Conservation (phyloP, 2,113 vertebrate genomes). For the Trematocara variabile region DNA sequence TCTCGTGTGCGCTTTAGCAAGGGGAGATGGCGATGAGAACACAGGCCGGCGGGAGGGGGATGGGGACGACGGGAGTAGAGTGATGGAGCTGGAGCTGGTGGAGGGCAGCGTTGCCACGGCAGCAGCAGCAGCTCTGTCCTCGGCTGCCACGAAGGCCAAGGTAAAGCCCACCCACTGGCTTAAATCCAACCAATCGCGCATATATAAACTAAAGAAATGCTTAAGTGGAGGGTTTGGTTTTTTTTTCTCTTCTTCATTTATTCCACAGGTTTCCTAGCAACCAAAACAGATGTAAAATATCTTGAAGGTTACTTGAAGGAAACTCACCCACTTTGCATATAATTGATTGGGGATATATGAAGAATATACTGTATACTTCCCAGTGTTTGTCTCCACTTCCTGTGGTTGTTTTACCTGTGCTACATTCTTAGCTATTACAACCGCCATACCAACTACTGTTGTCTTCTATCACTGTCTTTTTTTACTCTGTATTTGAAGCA, state of each 20-base stretch:
- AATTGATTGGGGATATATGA: neutral
- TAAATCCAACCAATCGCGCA: neutral
- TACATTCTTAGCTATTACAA: neutral
- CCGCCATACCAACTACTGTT: neutral
- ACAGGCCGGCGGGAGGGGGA: conserved; percentile 78
- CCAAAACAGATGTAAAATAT: neutral
- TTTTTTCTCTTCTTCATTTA: neutral
- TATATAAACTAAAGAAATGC: neutral
- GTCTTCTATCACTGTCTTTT: neutral
- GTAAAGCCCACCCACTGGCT: conserved; percentile 61
- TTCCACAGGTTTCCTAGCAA: neutral
- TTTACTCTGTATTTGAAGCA: conserved; percentile 72
- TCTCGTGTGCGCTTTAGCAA: conserved; percentile 46
- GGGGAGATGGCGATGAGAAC: conserved; percentile 82
- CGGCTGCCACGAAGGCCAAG: conserved; percentile 97
- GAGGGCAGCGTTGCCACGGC: conserved; percentile 90
- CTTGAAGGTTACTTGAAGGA: neutral
- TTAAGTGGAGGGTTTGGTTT: rapidly evolving
- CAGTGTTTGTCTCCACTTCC: neutral
- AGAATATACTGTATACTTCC: neutral
- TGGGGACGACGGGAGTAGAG: conserved; percentile 75
- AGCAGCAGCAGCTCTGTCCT: conserved; percentile 90
- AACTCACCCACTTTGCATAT: neutral
- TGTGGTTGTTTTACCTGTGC: neutral
- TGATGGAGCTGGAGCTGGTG: conserved; percentile 85